phyloP scores from a whole-genome alignment of 2,113 vertebrate genomes.

The Pantherophis guttatus region DNA sequence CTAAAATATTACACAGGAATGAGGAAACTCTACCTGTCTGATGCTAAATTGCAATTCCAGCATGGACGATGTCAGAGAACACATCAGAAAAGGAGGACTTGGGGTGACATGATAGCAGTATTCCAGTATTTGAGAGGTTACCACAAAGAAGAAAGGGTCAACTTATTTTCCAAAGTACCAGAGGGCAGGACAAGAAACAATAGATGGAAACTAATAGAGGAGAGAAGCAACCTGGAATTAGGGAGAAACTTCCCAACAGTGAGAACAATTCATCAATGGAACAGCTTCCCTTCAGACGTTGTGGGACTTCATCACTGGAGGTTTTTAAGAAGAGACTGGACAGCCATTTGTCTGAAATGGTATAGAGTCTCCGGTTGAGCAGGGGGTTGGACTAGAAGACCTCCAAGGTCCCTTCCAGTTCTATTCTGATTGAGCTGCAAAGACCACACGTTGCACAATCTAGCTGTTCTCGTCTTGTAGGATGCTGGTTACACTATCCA shows the following conservation, averaged over 20 bases:
- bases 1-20: background rate
- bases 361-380: background rate
- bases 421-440: background rate
- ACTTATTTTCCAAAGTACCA: background rate
- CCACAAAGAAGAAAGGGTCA: background rate
- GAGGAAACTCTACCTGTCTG: background rate
- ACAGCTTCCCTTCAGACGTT: background rate
- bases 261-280: background rate
- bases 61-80: background rate
- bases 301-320: background rate
- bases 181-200: background rate
- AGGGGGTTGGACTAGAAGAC: background rate
- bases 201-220: background rate
- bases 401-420: background rate
- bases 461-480: background rate
- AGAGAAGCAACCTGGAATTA: background rate
- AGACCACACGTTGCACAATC: background rate
- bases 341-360: background rate
- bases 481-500: background rate
- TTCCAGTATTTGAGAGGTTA: background rate
- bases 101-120: background rate
- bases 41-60: background rate
- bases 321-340: background rate
- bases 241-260: background rate
- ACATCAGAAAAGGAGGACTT: background rate